Evolutionary conservation across 2,113 vertebrate species (phyloP).

Genomic region (Nestor notabilis): DNA sequence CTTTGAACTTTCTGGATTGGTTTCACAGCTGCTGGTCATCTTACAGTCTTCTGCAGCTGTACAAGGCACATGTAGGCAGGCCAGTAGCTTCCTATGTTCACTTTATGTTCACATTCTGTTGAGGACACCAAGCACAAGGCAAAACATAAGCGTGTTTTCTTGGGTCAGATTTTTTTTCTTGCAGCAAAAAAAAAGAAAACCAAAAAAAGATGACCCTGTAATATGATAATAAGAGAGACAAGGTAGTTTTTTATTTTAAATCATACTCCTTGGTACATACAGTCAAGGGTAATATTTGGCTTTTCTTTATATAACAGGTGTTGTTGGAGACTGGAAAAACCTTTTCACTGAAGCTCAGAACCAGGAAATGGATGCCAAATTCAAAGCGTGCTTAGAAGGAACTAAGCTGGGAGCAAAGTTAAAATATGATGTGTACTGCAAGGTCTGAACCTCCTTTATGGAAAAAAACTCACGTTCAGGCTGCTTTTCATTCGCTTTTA

Average conservation of each 20-base stretch:
- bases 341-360: constrained; percentile 79
- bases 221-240: not conserved
- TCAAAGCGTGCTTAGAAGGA: constrained; percentile 73
- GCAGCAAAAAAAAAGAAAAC: not conserved
- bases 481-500: not conserved
- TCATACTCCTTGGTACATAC: not conserved
- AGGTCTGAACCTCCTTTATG: constrained; percentile 38
- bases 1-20: not conserved
- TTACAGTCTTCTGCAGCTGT: not conserved
- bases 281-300: not conserved
- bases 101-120: not conserved
- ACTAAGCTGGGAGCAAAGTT: constrained; percentile 75
- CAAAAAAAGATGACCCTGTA: not conserved
- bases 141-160: not conserved
- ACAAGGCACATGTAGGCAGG: not conserved
- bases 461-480: not conserved
- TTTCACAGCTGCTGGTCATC: not conserved
- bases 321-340: constrained; percentile 82
- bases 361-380: constrained; percentile 79
- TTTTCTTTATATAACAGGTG: constrained; percentile 57
- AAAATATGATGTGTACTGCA: constrained; percentile 77
- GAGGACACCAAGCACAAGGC: not conserved
- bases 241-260: not conserved
- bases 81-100: not conserved
- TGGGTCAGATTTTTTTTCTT: not conserved